Conservation (phyloP, 30 jellyfish, hydroid and myxozoan genomes). For the Aurelia sp. region DNA sequence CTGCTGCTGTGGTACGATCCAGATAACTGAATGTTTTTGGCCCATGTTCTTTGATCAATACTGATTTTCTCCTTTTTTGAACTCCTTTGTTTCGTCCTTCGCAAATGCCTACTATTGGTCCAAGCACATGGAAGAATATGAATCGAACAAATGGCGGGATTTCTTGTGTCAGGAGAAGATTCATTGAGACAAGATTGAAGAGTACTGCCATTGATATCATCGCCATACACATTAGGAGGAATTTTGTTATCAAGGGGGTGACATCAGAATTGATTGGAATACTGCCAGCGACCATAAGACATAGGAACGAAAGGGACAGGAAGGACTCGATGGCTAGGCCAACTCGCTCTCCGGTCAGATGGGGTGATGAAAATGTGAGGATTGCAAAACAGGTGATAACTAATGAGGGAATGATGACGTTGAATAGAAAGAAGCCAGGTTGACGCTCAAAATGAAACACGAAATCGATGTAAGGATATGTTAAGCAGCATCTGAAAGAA, state of each 20-base stretch:
- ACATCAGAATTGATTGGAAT: constrained; percentile 95
- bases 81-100: constrained; percentile 79
- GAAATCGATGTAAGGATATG: constrained; percentile 89
- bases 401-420: constrained; percentile 94
- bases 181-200: constrained; percentile 82
- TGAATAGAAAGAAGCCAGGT: constrained; percentile 94
- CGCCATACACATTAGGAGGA: constrained; percentile 84
- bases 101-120: constrained; percentile 94
- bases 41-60: constrained; percentile 50
- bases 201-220: constrained; percentile 88
- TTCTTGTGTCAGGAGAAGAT: constrained; percentile 50
- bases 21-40: constrained; percentile 17
- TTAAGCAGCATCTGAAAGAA: constrained; percentile 78
- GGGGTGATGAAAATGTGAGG: constrained; percentile 94
- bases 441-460: constrained; percentile 85
- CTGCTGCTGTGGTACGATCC: constrained; percentile 46
- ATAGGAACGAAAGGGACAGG: constrained; percentile 86
- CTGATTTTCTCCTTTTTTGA: constrained; percentile 73
- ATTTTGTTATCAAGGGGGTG: constrained; percentile 93
- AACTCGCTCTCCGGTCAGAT: constrained; percentile 84
- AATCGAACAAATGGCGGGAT: constrained; percentile 86
- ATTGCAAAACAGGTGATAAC: constrained; percentile 94
- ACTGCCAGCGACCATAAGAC: constrained; percentile 98
- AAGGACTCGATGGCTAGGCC: constrained; percentile 95
- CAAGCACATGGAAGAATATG: constrained; percentile 78